Evolutionary conservation across 2,888 invertebrate species (phyloP), one percentile per base, ranked within the genome.

Genomic region (Drosophila flavopinicola): DNA sequence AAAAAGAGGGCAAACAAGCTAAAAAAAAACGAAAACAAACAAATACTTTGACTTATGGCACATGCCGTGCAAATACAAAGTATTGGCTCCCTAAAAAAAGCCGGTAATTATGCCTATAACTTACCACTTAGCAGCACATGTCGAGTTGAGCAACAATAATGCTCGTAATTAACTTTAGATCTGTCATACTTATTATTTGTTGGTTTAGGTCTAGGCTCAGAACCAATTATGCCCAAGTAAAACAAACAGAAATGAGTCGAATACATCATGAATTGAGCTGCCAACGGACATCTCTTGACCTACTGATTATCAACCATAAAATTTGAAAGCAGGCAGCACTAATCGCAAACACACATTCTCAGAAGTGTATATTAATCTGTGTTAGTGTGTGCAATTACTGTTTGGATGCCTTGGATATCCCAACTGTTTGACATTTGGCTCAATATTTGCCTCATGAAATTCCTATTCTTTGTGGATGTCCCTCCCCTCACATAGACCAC

Each of bases 91-190:
- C 32, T 3, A 38, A 59, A 63, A 58, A 67, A 48, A 60, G 56
- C 60, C 65, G 45, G 74, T 78, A 84, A 79, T 79, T 77, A 66
- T 71, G 60, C 37, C 60, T 7, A 69, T 56, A 75, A 78, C 69
- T 75, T 69, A 72, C 66, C 67, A 75, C 78, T 80, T 75, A 63
- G 60, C 41, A 35, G 47, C 65, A 72, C 82, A 78, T 82, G 76
- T 56, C 42, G 48, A 47, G 45, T 11, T 60, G 52, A 29, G 17
- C 27, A 56, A 61, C 60, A 64, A 64, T 67, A 85, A 79, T 78
- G 84, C 48, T 24, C 20, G 78, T 84, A 75, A 83, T 83, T 83
- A 83, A 85, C 74, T 73, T 69, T 69, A 84, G 80, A 83, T 83
- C 86, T 75, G 57, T 85, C 80, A 83, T 83, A 57, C 54, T 60